Evolutionary conservation across 2,888 invertebrate genomes (phyloP), one percentile per base, ranked within the genome.

Genomic region (Apotomis turbidana): DNA sequence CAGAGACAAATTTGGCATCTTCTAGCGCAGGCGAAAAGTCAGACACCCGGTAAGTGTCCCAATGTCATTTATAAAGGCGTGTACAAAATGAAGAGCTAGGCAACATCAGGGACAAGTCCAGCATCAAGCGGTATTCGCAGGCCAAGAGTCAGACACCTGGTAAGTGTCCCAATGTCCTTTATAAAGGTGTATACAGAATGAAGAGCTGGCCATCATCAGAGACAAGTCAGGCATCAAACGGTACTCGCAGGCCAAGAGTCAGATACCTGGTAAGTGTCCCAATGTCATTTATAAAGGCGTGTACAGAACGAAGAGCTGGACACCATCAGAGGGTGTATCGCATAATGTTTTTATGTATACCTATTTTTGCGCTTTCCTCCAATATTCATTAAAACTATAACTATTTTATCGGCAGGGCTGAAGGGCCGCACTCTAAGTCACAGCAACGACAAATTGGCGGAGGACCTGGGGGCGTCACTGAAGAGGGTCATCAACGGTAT

Each of bases 81-180:
- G 3, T 89, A 90, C 87, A 89, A 70, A 87, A 83, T 60, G 85
- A 85, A 15, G 90, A 89, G 73, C 13, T 88, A 57, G 87, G 89
- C 12, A 68, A 88, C 2, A 76, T 90, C 12, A 80, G 80, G 41
- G 89, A 89, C 9, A 71, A 88, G 3, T 77, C 75, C 6, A 70
- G 75, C 3, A 66, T 79, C 0, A 70, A 77, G 0, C 75, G 78
- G 5, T 90, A 90, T 73, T 74, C 74, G 0, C 73, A 74, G 0
- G 80, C 83, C 0, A 90, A 89, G 72, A 71, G 72, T 3, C 66
- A 70, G 0, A 74, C 86, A 0, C 73, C 73, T 4, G 81, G 86
- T 85, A 74, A 77, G 75, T 73, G 27, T 27, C 27, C 27, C 27
- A 27, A 27, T 27, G 61, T 12, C 6, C 9, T 44, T 15, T 15